Conservation (phyloP, 2,113 vertebrate species). For the Micronisus gabar region DNA sequence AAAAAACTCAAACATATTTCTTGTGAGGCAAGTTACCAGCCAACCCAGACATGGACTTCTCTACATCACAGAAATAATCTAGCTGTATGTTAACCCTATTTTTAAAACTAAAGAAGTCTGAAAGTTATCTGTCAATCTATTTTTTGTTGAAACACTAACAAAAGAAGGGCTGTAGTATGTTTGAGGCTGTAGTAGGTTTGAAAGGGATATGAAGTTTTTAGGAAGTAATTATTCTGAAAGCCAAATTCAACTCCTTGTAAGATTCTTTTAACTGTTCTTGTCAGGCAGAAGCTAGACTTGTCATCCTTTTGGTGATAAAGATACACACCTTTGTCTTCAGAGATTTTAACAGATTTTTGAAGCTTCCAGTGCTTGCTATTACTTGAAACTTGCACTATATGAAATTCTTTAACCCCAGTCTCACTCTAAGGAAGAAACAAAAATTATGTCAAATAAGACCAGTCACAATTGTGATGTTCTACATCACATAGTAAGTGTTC, state of each 20-base stretch:
- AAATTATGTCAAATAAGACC: neutral
- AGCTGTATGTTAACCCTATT: neutral
- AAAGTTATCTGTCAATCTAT: neutral
- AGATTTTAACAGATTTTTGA: constrained; percentile 87
- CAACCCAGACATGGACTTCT: neutral
- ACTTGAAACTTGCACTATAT: constrained; percentile 94
- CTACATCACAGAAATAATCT: neutral
- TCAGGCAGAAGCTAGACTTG: neutral
- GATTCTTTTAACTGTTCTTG: neutral
- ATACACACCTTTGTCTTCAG: constrained; percentile 87
- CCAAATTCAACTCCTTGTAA: neutral
- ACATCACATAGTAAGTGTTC: neutral
- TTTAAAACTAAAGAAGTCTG: neutral
- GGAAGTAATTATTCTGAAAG: neutral
- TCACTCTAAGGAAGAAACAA: constrained; percentile 81
- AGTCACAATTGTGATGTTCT: neutral
- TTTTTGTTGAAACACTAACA: neutral
- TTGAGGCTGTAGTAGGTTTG: neutral
- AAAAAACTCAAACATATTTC: neutral
- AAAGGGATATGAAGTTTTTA: neutral
- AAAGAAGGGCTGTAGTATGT: neutral
- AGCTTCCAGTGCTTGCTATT: constrained; percentile 91
- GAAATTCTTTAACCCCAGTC: constrained; percentile 91
- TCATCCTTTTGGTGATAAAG: neutral
- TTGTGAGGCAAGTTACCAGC: neutral